phyloP scores from a whole-genome alignment of 2,113 vertebrate species.

The Furnarius figulus region DNA sequence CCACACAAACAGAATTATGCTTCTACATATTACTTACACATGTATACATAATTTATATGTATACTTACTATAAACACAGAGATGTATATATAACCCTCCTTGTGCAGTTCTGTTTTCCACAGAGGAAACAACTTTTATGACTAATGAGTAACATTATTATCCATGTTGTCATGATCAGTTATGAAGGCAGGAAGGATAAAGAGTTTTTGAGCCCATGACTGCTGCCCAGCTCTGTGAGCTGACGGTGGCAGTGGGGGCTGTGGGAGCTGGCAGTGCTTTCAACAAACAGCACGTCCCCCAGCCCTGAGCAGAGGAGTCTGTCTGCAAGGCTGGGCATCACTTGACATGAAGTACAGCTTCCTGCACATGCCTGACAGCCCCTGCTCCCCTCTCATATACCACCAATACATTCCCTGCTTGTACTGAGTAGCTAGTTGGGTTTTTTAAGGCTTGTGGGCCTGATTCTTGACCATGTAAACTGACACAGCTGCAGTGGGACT shows the following conservation, averaged over 20 bases:
- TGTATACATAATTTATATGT: not conserved
- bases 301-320: not conserved
- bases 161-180: not conserved
- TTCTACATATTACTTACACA: constrained; percentile 1
- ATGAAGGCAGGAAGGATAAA: not conserved
- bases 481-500: not conserved
- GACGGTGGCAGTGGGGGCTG: fast-evolving
- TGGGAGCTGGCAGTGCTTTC: not conserved
- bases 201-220: not conserved
- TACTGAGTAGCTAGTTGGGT: fast-evolving
- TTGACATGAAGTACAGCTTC: not conserved
- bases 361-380: not conserved
- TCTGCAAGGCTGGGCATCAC: not conserved
- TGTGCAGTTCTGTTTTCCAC: not conserved
- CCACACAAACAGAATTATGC: not conserved
- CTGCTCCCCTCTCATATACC: fast-evolving
- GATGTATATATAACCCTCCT: not conserved
- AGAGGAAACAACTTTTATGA: not conserved
- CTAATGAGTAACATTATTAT: not conserved
- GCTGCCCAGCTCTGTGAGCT: fast-evolving
- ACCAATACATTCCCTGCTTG: fast-evolving
- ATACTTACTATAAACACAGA: not conserved
- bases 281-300: not conserved
- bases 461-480: not conserved
- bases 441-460: not conserved